phyloP scores from a whole-genome alignment of 2,888 invertebrate genomes.

The Acrobasis repandana region DNA sequence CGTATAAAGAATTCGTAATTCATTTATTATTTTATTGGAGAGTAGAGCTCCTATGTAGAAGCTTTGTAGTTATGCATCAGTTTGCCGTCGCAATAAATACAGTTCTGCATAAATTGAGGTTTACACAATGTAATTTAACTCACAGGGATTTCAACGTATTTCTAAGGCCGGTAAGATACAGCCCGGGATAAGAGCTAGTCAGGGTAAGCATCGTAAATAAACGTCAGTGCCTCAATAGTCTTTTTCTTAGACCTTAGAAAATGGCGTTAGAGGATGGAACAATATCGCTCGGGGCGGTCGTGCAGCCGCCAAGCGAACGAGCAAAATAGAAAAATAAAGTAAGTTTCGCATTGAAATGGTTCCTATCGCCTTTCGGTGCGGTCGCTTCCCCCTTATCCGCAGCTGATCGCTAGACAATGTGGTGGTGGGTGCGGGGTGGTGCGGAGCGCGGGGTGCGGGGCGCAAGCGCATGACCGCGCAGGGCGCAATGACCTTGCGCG shows the following conservation, averaged over 20 bases:
- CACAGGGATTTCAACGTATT: slow-evolving; percentile 31
- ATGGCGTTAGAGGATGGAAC: slow-evolving; percentile 67
- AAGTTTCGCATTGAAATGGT: slow-evolving; percentile 73
- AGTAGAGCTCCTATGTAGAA: too few species aligned
- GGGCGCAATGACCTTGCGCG: slow-evolving; percentile 82
- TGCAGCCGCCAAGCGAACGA: slow-evolving; percentile 47
- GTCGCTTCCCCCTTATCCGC: slow-evolving; percentile 76
- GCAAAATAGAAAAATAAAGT: slow-evolving; percentile 63
- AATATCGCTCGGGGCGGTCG: slow-evolving; percentile 68
- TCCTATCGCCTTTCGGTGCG: slow-evolving; percentile 66
- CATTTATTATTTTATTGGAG: slow-evolving; percentile 1
- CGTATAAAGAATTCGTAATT: neutral
- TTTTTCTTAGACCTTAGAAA: slow-evolving; percentile 67
- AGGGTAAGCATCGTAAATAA: slow-evolving; percentile 68
- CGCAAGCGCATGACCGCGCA: slow-evolving; percentile 80
- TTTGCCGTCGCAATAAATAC: slow-evolving; percentile 10
- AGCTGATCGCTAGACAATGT: slow-evolving; percentile 78
- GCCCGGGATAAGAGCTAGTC: slow-evolving; percentile 57
- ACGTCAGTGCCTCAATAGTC: slow-evolving; percentile 51
- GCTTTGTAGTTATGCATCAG: neutral
- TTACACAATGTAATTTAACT: slow-evolving; percentile 17
- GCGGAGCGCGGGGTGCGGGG: slow-evolving; percentile 46
- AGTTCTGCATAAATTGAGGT: slow-evolving; percentile 11
- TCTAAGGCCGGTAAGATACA: slow-evolving; percentile 47
- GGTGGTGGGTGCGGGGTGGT: slow-evolving; percentile 55